These are phyloP conservation scores for Dynastes tityus DNA, from an alignment of 2,888 invertebrate genomes.

Conservation along the genomic window DNA sequence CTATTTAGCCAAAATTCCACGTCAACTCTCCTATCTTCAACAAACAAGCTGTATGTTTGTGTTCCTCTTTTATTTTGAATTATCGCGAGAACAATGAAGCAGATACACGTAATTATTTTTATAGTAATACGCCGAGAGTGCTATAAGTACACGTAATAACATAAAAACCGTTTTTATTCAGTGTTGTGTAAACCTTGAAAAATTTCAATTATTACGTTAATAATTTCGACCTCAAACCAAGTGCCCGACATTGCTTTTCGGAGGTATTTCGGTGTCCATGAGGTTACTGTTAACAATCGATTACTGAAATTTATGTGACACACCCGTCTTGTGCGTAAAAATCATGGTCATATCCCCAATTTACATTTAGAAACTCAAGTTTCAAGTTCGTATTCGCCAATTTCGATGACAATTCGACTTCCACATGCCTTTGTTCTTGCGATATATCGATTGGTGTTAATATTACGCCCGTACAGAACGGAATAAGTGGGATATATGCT, in stretches of 20 bases:
- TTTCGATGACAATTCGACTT: no score
- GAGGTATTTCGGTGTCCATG: not conserved
- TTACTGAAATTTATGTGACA: conserved; percentile 10
- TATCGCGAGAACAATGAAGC: conserved; percentile 25
- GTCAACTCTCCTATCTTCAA: conserved; percentile 8
- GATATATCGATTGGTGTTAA: no score
- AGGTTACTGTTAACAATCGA: conserved; percentile 4
- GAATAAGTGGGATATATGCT: no score
- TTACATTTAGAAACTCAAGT: no score
- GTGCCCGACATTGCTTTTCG: conserved; percentile 16
- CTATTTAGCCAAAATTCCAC: conserved; percentile 10
- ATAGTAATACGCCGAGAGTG: not conserved
- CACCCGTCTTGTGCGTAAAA: not conserved
- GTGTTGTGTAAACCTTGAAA: conserved; percentile 12
- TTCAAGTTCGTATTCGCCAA: no score
- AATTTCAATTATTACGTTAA: conserved; percentile 7
- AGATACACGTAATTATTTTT: conserved; percentile 17
- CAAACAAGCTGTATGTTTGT: conserved; percentile 10
- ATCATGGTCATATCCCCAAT: no score
- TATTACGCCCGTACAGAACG: no score
- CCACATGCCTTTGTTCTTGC: no score
- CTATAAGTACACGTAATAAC: not conserved
- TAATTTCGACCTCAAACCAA: not conserved
- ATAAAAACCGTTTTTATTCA: not conserved
- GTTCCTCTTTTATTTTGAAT: conserved; percentile 16